Evolutionary conservation across 2,113 vertebrate species (phyloP).

Genomic region (Phainopepla nitens): DNA sequence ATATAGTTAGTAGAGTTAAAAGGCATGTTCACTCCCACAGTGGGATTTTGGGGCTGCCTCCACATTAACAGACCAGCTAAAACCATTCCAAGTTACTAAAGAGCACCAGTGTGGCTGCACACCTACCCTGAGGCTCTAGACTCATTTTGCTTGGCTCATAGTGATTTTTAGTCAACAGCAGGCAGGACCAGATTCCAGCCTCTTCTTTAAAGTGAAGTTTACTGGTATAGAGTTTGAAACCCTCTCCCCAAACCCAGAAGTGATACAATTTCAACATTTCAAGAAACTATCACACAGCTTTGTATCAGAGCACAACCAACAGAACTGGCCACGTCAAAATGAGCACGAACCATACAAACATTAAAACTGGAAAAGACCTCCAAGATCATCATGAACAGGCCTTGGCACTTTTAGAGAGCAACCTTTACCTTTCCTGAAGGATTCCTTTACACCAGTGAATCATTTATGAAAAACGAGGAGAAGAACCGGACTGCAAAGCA

Average conservation of each 20-base stretch:
- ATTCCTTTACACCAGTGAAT: neutral
- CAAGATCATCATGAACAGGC: neutral
- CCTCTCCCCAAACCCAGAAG: neutral
- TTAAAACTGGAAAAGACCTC: neutral
- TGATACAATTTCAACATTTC: neutral
- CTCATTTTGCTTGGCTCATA: neutral
- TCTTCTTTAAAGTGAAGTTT: neutral
- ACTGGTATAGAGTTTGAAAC: neutral
- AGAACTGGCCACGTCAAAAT: neutral
- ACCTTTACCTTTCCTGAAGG: neutral
- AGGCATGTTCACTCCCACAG: neutral
- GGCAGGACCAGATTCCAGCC: neutral
- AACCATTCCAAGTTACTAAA: neutral
- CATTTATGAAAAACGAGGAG: neutral
- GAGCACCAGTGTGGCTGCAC: neutral
- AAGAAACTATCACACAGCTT: neutral
- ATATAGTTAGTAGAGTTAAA: neutral
- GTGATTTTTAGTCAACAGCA: neutral
- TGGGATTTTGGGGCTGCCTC: neutral
- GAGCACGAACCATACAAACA: accelerated
- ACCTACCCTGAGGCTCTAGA: neutral
- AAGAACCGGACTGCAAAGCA: neutral
- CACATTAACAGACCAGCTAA: neutral
- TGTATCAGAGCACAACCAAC: neutral
- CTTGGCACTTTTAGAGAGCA: neutral